Percentiles rank a stretch among this genome's conserved stretches.
phyloP scores from a whole-genome alignment of 1,140 invertebrate genomes.

The Meloidogyne floridensis region DNA sequence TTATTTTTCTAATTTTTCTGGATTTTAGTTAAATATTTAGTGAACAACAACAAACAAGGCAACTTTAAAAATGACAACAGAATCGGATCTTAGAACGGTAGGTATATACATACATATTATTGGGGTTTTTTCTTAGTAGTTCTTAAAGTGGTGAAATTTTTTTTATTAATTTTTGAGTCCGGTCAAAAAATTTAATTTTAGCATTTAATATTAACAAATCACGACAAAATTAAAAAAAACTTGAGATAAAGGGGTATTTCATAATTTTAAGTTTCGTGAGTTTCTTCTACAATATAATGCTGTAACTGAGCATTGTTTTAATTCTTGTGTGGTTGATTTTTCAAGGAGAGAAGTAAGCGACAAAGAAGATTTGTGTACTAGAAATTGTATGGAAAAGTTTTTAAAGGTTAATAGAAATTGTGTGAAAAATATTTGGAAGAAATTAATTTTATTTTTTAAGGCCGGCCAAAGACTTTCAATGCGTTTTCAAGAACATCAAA shows the following conservation, averaged over 20 bases:
- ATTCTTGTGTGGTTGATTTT: constrained; percentile 55
- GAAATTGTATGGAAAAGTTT: constrained; percentile 61
- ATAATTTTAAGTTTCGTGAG: constrained; percentile 49
- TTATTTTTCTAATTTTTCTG: neutral
- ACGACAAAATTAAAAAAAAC: no score
- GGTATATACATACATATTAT: neutral
- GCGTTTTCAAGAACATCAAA: constrained; percentile 59
- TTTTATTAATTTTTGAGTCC: no score
- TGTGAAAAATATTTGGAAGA: neutral
- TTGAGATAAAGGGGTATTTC: neutral
- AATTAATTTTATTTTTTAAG: constrained; percentile 3
- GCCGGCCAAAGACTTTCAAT: constrained; percentile 54
- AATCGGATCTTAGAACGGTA: constrained; percentile 25
- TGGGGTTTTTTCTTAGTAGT: no score
- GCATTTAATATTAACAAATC: no score
- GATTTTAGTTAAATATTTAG: neutral
- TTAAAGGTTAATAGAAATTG: constrained; percentile 52
- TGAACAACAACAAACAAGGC: neutral
- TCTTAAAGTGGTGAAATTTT: no score
- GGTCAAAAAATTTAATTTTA: no score
- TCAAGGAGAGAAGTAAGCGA: constrained; percentile 52
- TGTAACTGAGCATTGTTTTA: constrained; percentile 61
- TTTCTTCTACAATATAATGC: constrained; percentile 61
- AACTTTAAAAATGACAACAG: neutral
- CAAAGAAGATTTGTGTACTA: constrained; percentile 57